Conservation (phyloP, 2,888 invertebrate genomes). For the Phania funesta region DNA sequence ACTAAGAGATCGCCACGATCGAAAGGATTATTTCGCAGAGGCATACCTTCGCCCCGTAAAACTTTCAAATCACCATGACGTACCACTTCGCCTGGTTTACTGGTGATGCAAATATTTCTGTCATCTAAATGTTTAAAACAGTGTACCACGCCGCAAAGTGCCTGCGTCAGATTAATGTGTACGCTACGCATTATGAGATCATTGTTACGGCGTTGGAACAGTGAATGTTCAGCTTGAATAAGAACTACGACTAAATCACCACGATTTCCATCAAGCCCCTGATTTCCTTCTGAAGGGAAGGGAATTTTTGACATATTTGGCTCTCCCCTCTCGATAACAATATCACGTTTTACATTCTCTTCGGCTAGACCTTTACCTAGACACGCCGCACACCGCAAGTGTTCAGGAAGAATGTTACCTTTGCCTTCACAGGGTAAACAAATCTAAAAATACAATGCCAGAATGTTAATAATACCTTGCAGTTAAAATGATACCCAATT, state of each 20-base stretch:
- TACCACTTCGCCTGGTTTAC: slow-evolving; percentile 90
- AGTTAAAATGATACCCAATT: background rate
- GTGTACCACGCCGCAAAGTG: slow-evolving; percentile 93
- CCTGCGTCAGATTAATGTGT: slow-evolving; percentile 90
- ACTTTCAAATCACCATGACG: slow-evolving; percentile 90
- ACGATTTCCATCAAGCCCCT: slow-evolving; percentile 90
- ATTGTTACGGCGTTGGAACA: slow-evolving; percentile 88
- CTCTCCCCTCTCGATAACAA: slow-evolving; percentile 95
- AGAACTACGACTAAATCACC: slow-evolving; percentile 95
- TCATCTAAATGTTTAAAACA: slow-evolving; percentile 94
- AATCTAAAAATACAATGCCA: slow-evolving; percentile 69
- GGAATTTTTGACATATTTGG: slow-evolving; percentile 91
- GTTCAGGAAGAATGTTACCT: slow-evolving; percentile 89
- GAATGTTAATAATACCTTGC: background rate
- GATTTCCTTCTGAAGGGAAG: slow-evolving; percentile 94
- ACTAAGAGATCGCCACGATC: slow-evolving; percentile 93
- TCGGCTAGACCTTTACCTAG: slow-evolving; percentile 91
- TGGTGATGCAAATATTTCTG: slow-evolving; percentile 88
- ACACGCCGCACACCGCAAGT: slow-evolving; percentile 91
- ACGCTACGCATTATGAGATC: slow-evolving; percentile 86
- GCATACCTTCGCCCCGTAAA: slow-evolving; percentile 94
- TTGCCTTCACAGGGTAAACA: slow-evolving; percentile 85
- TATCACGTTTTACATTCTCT: slow-evolving; percentile 91
- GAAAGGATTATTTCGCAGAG: slow-evolving; percentile 90
- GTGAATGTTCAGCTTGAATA: slow-evolving; percentile 89